Conservation (phyloP, 1,140 invertebrate species). For the Papilio xuthus region DNA sequence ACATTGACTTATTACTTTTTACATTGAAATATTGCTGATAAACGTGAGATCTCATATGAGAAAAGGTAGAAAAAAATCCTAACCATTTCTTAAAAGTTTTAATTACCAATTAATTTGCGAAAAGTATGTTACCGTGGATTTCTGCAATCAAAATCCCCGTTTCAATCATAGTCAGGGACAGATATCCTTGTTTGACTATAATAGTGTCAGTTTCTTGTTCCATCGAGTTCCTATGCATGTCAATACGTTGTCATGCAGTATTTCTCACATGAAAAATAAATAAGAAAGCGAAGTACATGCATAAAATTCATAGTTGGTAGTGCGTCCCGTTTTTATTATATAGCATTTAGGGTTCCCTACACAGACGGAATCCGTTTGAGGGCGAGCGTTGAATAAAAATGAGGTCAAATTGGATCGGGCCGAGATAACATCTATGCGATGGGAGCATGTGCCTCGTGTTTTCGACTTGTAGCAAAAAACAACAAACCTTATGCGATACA, state of each 20-base stretch:
- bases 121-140: no score
- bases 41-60: no score
- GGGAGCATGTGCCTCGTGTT: slow-evolving; percentile 48
- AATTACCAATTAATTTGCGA: no score
- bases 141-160: no score
- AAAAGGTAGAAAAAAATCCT: no score
- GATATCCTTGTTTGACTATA: no score
- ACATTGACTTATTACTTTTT: neutral
- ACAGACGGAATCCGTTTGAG: slow-evolving; percentile 58
- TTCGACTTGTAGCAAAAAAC: slow-evolving; percentile 46
- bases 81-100: no score
- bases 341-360: slow-evolving; percentile 71
- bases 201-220: neutral
- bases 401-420: slow-evolving; percentile 72
- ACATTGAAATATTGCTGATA: neutral
- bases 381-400: slow-evolving; percentile 74
- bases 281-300: slow-evolving; percentile 35
- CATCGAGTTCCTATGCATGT: neutral
- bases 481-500: slow-evolving; percentile 23
- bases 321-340: slow-evolving; percentile 43
- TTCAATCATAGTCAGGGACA: no score
- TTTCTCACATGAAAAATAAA: slow-evolving; percentile 35
- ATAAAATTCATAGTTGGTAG: slow-evolving; percentile 31
- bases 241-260: neutral
- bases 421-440: slow-evolving; percentile 45